Conservation (phyloP, 1,140 invertebrate genomes). For the Lasioglossum baleicum region DNA sequence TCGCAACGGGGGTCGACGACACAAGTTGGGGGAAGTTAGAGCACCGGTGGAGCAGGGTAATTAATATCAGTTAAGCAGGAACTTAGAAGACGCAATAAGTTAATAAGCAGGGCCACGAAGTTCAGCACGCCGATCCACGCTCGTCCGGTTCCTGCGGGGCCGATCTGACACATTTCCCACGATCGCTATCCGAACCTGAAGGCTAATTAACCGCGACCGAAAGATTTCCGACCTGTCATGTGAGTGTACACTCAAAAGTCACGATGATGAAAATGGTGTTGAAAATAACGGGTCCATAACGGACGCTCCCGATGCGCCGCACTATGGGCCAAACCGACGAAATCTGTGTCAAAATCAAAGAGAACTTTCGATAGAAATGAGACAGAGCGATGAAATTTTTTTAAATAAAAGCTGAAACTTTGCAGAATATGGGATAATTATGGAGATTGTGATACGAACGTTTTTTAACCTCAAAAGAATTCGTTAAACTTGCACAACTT, state of each 20-base stretch:
- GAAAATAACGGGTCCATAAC: background rate
- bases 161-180: conserved; percentile 24
- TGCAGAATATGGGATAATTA: too few relatives aligned
- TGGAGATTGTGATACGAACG: too few relatives aligned
- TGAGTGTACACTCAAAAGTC: background rate
- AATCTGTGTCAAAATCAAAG: too few relatives aligned
- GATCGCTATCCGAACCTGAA: conserved; percentile 9
- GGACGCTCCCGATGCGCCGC: too few relatives aligned
- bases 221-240: background rate
- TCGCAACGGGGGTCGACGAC: conserved; percentile 12
- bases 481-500: too few relatives aligned
- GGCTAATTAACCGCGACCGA: background rate
- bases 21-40: conserved; percentile 28
- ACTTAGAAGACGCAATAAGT: conserved; percentile 64
- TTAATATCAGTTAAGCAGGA: conserved; percentile 65
- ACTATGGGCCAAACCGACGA: too few relatives aligned
- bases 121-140: conserved; percentile 45
- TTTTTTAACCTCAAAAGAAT: too few relatives aligned
- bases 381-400: too few relatives aligned
- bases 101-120: conserved; percentile 58
- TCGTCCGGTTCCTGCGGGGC: conserved; percentile 28
- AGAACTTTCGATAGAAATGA: too few relatives aligned
- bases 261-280: background rate
- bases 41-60: conserved; percentile 45
- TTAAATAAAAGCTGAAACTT: too few relatives aligned